Base-by-base conservation (phyloP, 1,140 invertebrate species). In the Drosophila bocki region DNA sequence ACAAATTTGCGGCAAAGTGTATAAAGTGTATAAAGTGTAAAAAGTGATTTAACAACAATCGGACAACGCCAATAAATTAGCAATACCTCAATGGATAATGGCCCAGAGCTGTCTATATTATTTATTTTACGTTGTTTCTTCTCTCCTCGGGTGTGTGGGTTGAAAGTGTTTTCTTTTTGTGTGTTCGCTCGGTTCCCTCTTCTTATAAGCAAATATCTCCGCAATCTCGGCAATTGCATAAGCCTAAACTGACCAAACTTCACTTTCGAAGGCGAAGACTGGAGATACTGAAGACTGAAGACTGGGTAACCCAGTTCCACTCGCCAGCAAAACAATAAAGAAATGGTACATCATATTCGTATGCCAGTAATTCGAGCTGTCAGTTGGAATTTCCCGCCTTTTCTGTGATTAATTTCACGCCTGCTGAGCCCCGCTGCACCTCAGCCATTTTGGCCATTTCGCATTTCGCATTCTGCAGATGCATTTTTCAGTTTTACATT, bases 261-360 rank as follows among this genome's bases (percentile, higher is more conserved):
- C 81, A 81, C 84, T 88, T 88, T 84, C 84, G 62, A 61, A 45
- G 42, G 33, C 51, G 51, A 54, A 11, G 51, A 53, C 50, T 33
- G 33, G 4, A 35, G 35, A 82, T 33, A 42, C 41, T 39, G 42
- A 44, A 19, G 42, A 50, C 48, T 15, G 22, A 11, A 17, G 37
- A 85, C 84, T 90, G 78, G 81, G 85, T 88, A 85, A 88, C 85
- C 85, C 85, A 91, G 78, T 79, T 91, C 67, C 78, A 79, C 44
- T 72, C 54, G 35, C 26, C 33, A 22, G 13, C 53, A 39, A 41
- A 77, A 77, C 51, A 69, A 78, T 45, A 44, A 82, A 67, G 41
- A 88, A 72, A 65, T 78, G 69, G 85, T 59, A 70, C 80, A 75
- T 88, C 85, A 80, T 80, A 86, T 71, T 41, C 60, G 57, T 84